Base-by-base conservation (phyloP, 1,140 invertebrate genomes). In the Trissolcus basalis region DNA sequence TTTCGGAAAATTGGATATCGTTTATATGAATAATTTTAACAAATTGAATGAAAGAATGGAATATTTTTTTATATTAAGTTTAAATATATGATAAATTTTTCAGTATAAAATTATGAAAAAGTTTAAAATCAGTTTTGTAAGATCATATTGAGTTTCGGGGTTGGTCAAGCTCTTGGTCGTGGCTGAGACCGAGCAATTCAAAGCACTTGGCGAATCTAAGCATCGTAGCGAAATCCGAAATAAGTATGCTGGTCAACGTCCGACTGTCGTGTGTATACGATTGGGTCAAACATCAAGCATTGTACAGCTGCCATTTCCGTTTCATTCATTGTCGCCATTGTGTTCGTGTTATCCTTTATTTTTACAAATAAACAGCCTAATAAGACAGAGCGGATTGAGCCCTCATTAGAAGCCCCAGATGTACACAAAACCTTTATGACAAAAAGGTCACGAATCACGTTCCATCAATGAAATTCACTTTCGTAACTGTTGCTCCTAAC, bases 221-320 rank as follows among this genome's bases (percentile, higher is more conserved):
- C 69, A 49, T n/a, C n/a, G n/a, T n/a, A 58, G 43, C 56, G 58
- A 73, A 82, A 86, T 83, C 81, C 79, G 41, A 83, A 84, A 83
- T 83, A 83, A 82, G 78, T 79, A 79, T 81, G 80, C 81, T 78
- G 82, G 72, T 80, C 81, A 79, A 70, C 80, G 82, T 81, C 78
- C 81, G 69, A 69, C 69, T 53, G 77, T 68, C 71, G 69, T 78
- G 79, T 80, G 72, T 61, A 9, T n/a, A 39, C 82, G 81, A 82
- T 83, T 61, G 60, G 63, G 64, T 78, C 59, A 69, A 70, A 70
- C 60, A 64, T 70, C 44, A 48, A 61, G 65, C 70, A 70, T 70
- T 63, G 53, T 74, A 74, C 76, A 74, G 65, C 76, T 78, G 76
- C 56, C 53, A 67, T 64, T 78, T 74, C 76, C 76, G 65, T 14